Evolutionary conservation across 1,140 invertebrate species (phyloP).

Genomic region (Diorhabda sublineata): DNA sequence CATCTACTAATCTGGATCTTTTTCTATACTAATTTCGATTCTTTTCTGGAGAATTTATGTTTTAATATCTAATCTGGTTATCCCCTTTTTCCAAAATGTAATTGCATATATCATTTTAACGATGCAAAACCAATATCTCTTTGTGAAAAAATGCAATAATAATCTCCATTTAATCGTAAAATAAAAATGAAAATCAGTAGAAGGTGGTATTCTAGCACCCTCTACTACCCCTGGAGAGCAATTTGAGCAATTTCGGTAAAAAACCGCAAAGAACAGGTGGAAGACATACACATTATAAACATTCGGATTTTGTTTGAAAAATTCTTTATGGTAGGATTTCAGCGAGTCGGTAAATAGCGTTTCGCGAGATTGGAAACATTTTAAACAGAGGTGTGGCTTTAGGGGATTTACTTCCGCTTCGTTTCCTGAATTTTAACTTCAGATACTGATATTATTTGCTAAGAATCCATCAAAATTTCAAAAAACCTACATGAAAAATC

Average conservation of each 20-base stretch:
- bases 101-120: neutral
- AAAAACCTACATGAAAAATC: too few relatives aligned
- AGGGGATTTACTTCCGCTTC: neutral
- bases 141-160: neutral
- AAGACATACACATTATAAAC: constrained; percentile 33
- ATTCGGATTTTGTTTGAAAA: constrained; percentile 31
- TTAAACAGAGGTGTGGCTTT: constrained; percentile 13
- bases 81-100: too few relatives aligned
- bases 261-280: constrained; percentile 32
- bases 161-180: constrained; percentile 8
- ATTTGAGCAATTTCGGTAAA: constrained; percentile 14
- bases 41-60: too few relatives aligned
- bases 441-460: too few relatives aligned
- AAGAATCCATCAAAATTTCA: too few relatives aligned
- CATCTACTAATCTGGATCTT: too few relatives aligned
- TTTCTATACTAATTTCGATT: too few relatives aligned
- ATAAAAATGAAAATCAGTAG: neutral
- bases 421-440: too few relatives aligned
- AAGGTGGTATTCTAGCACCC: neutral
- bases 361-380: constrained; percentile 24
- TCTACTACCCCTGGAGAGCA: constrained; percentile 6
- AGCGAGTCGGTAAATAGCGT: neutral
- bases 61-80: neutral
- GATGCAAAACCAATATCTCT: neutral
- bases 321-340: constrained; percentile 19